phyloP scores from a whole-genome alignment of 2,797 vertebrate species.

The Nothura maculosa region DNA sequence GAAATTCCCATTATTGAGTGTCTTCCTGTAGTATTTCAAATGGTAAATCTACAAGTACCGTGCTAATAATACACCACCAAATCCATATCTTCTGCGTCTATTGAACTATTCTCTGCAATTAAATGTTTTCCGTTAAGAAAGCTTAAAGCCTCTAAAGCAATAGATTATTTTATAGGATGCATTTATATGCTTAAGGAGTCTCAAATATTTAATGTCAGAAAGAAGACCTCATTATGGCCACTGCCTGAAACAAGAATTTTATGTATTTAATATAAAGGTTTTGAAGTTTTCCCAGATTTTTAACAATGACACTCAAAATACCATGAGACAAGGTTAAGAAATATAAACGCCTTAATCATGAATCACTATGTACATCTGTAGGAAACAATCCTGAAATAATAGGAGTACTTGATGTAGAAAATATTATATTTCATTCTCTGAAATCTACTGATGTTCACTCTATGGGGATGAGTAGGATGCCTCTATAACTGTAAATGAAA shows the following conservation, averaged over 20 bases:
- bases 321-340: background rate
- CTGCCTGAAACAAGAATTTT: background rate
- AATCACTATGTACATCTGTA: slow-evolving; percentile 33
- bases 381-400: slow-evolving; percentile 64
- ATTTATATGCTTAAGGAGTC: background rate
- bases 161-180: background rate
- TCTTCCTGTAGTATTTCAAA: background rate
- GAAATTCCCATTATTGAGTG: background rate
- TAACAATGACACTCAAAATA: background rate
- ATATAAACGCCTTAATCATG: background rate
- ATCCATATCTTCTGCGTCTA: background rate
- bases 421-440: slow-evolving; percentile 71
- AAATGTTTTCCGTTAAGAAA: slow-evolving; percentile 26
- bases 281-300: slow-evolving; percentile 32
- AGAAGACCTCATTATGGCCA: background rate
- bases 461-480: background rate
- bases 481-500: background rate
- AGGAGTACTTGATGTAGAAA: slow-evolving; percentile 51
- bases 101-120: background rate
- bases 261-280: background rate
- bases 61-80: background rate
- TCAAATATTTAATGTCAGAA: background rate
- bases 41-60: background rate
- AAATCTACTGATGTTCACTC: background rate
- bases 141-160: background rate